Conservation (phyloP, 2,888 invertebrate species). For the Tethea ocularis region DNA sequence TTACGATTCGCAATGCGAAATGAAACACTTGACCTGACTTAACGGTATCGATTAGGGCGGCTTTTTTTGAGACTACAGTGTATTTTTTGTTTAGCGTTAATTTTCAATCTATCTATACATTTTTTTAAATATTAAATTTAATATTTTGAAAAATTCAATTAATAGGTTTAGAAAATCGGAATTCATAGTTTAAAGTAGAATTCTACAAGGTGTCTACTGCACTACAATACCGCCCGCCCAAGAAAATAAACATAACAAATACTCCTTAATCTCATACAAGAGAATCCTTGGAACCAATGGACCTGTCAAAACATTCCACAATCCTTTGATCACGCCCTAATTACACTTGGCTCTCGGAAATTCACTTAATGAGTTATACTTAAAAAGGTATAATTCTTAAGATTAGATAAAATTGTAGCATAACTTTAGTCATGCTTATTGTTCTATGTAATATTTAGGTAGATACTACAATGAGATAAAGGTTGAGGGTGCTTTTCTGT, state of each 20-base stretch:
- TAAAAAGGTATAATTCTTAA: slow-evolving; percentile 39
- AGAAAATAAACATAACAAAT: not conserved
- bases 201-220: not conserved
- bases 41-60: slow-evolving; percentile 21
- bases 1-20: slow-evolving; percentile 30
- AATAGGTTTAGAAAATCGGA: too few species aligned
- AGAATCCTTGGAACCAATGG: slow-evolving; percentile 48
- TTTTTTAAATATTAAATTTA: too few species aligned
- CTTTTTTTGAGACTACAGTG: slow-evolving; percentile 18
- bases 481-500: too few species aligned
- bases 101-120: not conserved
- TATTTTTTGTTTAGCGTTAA: not conserved
- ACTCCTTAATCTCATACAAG: not conserved
- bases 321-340: slow-evolving; percentile 73
- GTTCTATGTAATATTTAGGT: not conserved
- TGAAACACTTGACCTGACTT: slow-evolving; percentile 23
- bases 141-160: too few species aligned
- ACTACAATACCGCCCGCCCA: not conserved
- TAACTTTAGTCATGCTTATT: slow-evolving; percentile 3
- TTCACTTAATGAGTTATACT: slow-evolving; percentile 72
- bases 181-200: not conserved
- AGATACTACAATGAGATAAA: not conserved
- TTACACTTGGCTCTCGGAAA: slow-evolving; percentile 65
- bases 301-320: slow-evolving; percentile 63
- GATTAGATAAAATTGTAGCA: slow-evolving; percentile 6